phyloP scores from a whole-genome alignment of 1,140 invertebrate genomes.

The Zaprionus inermis region DNA sequence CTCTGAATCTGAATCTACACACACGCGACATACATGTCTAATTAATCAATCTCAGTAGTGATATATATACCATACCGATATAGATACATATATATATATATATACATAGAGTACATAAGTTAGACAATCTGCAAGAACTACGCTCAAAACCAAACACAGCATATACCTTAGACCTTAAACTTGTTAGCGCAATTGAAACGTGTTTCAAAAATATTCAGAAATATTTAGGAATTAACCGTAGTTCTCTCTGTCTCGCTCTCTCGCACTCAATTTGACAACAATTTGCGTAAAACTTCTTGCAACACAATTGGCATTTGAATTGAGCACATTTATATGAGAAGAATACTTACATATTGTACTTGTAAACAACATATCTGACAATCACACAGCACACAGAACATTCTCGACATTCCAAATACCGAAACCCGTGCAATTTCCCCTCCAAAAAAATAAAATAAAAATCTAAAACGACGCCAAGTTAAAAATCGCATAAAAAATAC shows the following conservation, averaged over 20 bases:
- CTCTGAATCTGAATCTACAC: constrained; percentile 23
- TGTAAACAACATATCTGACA: constrained; percentile 38
- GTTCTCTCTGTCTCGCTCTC: constrained; percentile 1
- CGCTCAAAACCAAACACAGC: constrained; percentile 48
- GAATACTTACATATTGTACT: constrained; percentile 32
- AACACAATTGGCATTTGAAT: constrained; percentile 66
- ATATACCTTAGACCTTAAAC: constrained; percentile 29
- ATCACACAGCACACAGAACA: constrained; percentile 42
- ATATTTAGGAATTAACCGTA: constrained; percentile 16
- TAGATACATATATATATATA: background rate
- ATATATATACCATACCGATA: constrained; percentile 41
- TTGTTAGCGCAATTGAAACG: constrained; percentile 35
- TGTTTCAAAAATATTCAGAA: constrained; percentile 18
- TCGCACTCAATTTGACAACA: constrained; percentile 53
- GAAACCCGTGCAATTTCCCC: constrained; percentile 59
- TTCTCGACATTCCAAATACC: constrained; percentile 44
- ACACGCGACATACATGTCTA: constrained; percentile 51
- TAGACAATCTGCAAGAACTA: constrained; percentile 45
- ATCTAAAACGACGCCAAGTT: constrained; percentile 21
- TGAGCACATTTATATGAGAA: no score
- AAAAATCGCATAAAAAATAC: constrained; percentile 21
- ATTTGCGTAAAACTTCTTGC: constrained; percentile 72
- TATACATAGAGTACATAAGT: constrained; percentile 26
- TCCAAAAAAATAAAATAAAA: constrained; percentile 45
- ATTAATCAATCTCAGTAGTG: constrained; percentile 60